A percentile compares a stretch with the other conserved stretches of the same genome.
phyloP scores from a whole-genome alignment of 2,113 vertebrate species.

The Chlorodrepanis virens region DNA sequence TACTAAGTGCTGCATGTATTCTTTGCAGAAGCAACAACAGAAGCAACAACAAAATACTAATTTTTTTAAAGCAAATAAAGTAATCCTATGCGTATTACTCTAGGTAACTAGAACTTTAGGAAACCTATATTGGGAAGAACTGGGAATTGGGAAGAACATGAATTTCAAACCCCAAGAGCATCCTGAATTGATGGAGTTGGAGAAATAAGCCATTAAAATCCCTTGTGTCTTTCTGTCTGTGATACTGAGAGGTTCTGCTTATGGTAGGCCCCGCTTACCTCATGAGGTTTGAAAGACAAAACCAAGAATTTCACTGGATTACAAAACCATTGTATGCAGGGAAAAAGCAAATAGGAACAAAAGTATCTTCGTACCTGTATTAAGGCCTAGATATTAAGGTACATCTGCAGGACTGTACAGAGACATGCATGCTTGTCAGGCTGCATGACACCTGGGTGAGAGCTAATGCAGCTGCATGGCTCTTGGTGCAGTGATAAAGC shows the following conservation, averaged over 20 bases:
- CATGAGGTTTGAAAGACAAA: background rate
- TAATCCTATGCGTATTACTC: background rate
- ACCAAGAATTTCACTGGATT: background rate
- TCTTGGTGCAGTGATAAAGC: background rate
- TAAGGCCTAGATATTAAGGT: background rate
- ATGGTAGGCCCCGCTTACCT: background rate
- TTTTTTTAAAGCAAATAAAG: background rate
- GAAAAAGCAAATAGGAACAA: background rate
- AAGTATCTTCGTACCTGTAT: background rate
- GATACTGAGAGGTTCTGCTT: background rate
- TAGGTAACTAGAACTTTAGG: background rate
- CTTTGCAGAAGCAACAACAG: background rate
- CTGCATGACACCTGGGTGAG: background rate
- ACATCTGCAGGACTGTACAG: background rate
- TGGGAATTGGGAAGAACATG: background rate
- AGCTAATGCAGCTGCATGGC: background rate
- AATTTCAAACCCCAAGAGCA: background rate
- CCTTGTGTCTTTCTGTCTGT: background rate
- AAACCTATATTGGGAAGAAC: background rate
- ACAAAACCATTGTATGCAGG: background rate
- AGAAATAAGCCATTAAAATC: background rate
- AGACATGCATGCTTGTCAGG: background rate
- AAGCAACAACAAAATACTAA: background rate
- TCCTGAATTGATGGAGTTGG: background rate
- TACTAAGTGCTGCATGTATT: background rate